Evolutionary conservation across 2,888 invertebrate genomes (phyloP).

Genomic region (Beris chalybata): DNA sequence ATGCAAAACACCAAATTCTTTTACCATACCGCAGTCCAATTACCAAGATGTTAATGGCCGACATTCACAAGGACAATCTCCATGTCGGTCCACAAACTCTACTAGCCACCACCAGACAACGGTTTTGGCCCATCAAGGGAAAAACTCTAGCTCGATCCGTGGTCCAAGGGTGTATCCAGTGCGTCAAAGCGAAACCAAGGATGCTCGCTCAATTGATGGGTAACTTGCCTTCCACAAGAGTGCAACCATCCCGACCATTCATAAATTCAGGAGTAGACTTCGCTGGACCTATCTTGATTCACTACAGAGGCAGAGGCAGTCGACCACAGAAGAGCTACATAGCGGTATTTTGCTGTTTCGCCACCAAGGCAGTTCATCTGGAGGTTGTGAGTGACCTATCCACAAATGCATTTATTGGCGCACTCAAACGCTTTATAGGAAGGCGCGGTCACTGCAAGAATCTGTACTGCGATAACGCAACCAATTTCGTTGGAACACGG

Average conservation of each 20-base stretch:
- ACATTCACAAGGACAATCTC: slow-evolving; percentile 20
- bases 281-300: too few relatives aligned
- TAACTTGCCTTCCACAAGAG: slow-evolving; percentile 16
- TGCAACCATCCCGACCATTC: too few relatives aligned
- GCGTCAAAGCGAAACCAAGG: slow-evolving; percentile 35
- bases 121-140: slow-evolving; percentile 42
- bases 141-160: slow-evolving; percentile 36
- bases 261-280: too few relatives aligned
- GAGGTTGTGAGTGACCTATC: slow-evolving; percentile 25
- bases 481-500: slow-evolving; percentile 30
- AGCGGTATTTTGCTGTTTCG: slow-evolving; percentile 31
- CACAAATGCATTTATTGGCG: slow-evolving; percentile 23
- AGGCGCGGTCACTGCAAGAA: slow-evolving; percentile 29
- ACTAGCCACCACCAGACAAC: slow-evolving; percentile 34
- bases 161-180: slow-evolving; percentile 38
- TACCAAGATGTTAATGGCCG: slow-evolving; percentile 25
- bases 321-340: slow-evolving; percentile 35
- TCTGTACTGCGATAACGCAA: slow-evolving; percentile 30
- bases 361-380: slow-evolving; percentile 31
- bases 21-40: slow-evolving; percentile 40
- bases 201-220: slow-evolving; percentile 42
- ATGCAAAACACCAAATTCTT: slow-evolving; percentile 16
- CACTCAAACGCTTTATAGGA: slow-evolving; percentile 22
- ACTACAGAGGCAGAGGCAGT: too few relatives aligned
- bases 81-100: slow-evolving; percentile 24